phyloP scores from a whole-genome alignment of 2,888 invertebrate species.

The Bombylius major region DNA sequence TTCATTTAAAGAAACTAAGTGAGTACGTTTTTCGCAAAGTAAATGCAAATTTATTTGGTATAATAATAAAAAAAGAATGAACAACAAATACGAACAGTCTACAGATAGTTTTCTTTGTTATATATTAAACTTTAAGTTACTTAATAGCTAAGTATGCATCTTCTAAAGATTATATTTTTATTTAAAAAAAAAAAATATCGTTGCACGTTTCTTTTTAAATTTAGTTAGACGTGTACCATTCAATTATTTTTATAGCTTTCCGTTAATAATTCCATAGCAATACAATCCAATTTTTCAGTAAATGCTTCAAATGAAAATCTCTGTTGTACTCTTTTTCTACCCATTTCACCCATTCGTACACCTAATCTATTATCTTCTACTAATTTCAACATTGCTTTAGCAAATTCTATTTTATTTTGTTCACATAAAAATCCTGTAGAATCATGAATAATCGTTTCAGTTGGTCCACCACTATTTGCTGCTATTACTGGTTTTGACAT shows the following conservation, averaged over 20 bases:
- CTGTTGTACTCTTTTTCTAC: constrained; percentile 58
- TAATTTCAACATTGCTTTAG: constrained; percentile 59
- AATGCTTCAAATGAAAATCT: constrained; percentile 79
- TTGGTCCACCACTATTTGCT: constrained; percentile 88
- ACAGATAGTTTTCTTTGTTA: too few relatives aligned
- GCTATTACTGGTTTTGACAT: constrained; percentile 88
- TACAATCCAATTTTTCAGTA: constrained; percentile 47
- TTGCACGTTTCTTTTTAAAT: too few relatives aligned
- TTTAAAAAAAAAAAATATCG: too few relatives aligned
- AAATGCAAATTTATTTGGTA: too few relatives aligned
- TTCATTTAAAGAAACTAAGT: too few relatives aligned
- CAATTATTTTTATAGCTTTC: not conserved
- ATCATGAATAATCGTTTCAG: constrained; percentile 72
- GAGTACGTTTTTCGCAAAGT: too few relatives aligned
- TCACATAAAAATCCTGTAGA: constrained; percentile 72
- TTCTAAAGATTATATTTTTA: too few relatives aligned
- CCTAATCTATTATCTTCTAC: constrained; percentile 48
- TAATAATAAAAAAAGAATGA: too few relatives aligned
- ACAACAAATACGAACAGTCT: too few relatives aligned
- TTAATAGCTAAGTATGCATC: too few relatives aligned
- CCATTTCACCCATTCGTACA: constrained; percentile 60
- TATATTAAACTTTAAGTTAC: too few relatives aligned
- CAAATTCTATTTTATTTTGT: constrained; percentile 55
- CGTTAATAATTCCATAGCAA: constrained; percentile 18
- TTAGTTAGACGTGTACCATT: too few relatives aligned